Evolutionary conservation across 2,888 invertebrate species (phyloP), one percentile per base, ranked within the genome.

Genomic region (Chrysopilus asiliformis): DNA sequence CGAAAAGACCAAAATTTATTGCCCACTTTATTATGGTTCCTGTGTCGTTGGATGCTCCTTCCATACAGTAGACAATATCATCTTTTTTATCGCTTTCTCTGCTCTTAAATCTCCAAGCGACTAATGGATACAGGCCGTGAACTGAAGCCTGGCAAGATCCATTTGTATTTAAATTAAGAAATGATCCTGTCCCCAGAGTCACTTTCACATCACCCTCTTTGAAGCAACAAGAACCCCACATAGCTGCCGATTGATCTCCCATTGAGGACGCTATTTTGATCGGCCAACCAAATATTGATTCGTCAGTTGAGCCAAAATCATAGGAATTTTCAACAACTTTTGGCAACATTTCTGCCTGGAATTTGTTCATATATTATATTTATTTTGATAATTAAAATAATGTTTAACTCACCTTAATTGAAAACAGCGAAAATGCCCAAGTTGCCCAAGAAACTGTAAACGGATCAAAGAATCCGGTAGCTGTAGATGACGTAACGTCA

Each of bases 401-500:
- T 17, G 16, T 14, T 36, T 26, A 3, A 12, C 26, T 13, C 33
- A 45, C 43, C 31, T 41, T 36, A 12, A 42, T 43, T 9, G 38
- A 42, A 27, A 40, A 42, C 8, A 40, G 10, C 26, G 24, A 27
- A 28, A 40, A 34, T 26, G 39, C 36, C 38, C 36, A 44, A 19
- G 26, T 32, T 0, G 86, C 83, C 91, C 94, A 97, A 43, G 75
- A 67, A 66, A 86, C 70, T 43, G 79, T 76, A 58, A 89, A 97
- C 0, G 94, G 93, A 60, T 97, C 95, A 58, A 74, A 97, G 50
- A 97, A 71, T 2, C 91, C 95, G 0, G 94, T 91, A 2, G 87
- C 81, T 22, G 90, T 84, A 2, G 89, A 89, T 47, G 81, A 86
- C 0, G 89, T 86, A n/a, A 81, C 76, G 55, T 98, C 97, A 1